A percentile compares a stretch with the other conserved stretches of the same genome.
phyloP scores from a whole-genome alignment of 2,888 invertebrate genomes.

The Trachelus stipa region DNA sequence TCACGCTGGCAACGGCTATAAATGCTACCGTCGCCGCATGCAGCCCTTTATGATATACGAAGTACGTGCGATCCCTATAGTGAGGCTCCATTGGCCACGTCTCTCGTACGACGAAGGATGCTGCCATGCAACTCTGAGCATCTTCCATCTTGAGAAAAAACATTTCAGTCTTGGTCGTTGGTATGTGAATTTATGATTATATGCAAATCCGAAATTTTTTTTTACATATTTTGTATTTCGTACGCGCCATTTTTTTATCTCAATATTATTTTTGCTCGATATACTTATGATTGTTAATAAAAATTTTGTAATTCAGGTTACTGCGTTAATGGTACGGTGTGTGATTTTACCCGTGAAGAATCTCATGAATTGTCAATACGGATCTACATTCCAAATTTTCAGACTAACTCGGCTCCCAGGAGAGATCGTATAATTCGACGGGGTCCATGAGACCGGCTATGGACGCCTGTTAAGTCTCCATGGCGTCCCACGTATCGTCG shows the following conservation, averaged over 20 bases:
- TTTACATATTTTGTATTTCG: background rate
- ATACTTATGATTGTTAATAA: background rate
- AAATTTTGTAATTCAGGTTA: too few species aligned
- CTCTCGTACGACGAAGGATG: background rate
- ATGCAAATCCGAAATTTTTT: background rate
- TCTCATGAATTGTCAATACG: background rate
- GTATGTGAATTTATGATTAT: background rate
- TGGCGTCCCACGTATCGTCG: slow-evolving; percentile 1
- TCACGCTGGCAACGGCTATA: slow-evolving; percentile 60
- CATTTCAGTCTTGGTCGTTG: background rate
- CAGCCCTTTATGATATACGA: background rate
- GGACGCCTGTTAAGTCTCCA: background rate
- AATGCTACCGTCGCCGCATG: slow-evolving; percentile 59
- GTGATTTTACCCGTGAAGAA: background rate
- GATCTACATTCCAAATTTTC: background rate
- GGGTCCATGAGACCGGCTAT: background rate
- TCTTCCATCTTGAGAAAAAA: background rate
- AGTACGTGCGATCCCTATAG: background rate
- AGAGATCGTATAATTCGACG: background rate
- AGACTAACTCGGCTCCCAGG: background rate
- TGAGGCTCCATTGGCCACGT: background rate
- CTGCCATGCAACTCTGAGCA: background rate
- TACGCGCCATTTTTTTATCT: background rate
- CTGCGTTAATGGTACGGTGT: background rate
- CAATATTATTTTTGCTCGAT: background rate